A percentile compares a stretch with the other conserved stretches of the same genome.
Evolutionary conservation across 2,797 vertebrate genomes (phyloP).

Genomic region (Tragopan temminckii): DNA sequence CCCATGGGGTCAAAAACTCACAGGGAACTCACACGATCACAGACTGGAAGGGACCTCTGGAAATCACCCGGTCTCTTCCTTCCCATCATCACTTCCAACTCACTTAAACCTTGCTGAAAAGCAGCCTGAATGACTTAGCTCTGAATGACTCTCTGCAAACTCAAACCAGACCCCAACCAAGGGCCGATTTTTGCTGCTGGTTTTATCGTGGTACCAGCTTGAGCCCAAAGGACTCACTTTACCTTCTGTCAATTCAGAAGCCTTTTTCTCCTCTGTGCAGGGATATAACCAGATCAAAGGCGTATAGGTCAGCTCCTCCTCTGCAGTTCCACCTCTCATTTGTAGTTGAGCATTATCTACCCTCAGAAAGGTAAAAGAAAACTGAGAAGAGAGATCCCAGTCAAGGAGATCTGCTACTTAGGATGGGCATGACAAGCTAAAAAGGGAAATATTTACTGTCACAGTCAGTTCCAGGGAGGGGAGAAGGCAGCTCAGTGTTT

Average conservation of each 20-base stretch:
- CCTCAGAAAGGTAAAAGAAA: slow-evolving; percentile 32
- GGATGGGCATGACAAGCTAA: background rate
- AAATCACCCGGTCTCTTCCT: background rate
- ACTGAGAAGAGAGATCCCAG: accelerated
- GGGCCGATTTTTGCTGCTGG: background rate
- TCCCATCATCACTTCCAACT: too few species aligned
- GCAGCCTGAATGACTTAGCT: background rate
- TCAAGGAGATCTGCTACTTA: background rate
- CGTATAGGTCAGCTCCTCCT: slow-evolving; percentile 41
- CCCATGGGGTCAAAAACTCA: background rate
- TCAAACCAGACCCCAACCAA: background rate
- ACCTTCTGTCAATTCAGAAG: background rate
- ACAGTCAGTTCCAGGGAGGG: background rate
- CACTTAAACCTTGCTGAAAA: background rate
- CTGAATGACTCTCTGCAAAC: background rate
- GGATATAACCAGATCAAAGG: slow-evolving; percentile 48
- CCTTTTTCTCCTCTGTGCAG: background rate
- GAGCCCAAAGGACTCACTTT: background rate
- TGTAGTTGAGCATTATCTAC: slow-evolving; percentile 61
- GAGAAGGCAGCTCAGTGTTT: background rate
- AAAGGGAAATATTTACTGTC: background rate
- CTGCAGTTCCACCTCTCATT: slow-evolving; percentile 69
- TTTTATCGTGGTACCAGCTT: background rate
- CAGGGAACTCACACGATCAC: background rate
- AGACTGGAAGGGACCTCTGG: background rate